phyloP scores from a whole-genome alignment of 2,113 vertebrate species.

The Bos javanicus region DNA sequence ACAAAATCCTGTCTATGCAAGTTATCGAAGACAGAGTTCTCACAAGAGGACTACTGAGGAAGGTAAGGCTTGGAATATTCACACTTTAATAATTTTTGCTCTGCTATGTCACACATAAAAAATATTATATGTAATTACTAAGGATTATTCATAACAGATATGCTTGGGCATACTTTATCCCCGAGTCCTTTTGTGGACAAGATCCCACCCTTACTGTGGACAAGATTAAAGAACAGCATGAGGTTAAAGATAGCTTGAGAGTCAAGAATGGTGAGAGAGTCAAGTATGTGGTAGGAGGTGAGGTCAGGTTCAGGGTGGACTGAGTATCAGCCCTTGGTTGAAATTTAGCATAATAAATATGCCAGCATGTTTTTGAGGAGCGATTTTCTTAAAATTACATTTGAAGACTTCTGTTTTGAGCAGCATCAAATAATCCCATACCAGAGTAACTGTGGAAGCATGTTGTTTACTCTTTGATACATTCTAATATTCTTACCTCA shows the following conservation, averaged over 20 bases:
- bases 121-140: background rate
- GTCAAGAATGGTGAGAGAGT: background rate
- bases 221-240: background rate
- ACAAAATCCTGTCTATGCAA: background rate
- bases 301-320: background rate
- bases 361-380: background rate
- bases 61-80: background rate
- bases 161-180: background rate
- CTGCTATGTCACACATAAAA: background rate
- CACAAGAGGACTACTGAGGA: background rate
- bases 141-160: background rate
- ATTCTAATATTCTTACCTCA: background rate
- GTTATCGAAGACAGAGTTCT: background rate
- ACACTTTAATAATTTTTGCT: background rate
- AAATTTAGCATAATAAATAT: background rate
- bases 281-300: background rate
- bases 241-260: background rate
- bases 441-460: background rate
- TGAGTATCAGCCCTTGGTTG: background rate
- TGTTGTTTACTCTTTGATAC: background rate
- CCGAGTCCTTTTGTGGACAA: background rate
- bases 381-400: background rate
- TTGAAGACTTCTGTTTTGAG: background rate
- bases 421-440: background rate
- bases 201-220: background rate